These are phyloP conservation scores for Globia sparganii DNA, from an alignment of 2,888 invertebrate genomes.

Conservation along the genomic window DNA sequence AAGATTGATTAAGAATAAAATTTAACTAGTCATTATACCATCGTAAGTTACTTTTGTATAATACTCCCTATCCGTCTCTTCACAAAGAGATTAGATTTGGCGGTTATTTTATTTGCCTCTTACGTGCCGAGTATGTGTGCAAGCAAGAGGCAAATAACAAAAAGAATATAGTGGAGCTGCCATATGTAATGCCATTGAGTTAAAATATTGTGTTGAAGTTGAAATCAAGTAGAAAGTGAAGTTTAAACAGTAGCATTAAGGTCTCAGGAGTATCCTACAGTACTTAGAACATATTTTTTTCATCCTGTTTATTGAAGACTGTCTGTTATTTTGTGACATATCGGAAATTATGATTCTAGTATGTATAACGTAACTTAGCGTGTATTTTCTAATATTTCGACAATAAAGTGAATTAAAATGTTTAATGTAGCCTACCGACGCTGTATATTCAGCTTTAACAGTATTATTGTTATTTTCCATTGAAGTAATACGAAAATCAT, in stretches of 20 bases:
- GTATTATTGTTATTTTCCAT: conserved; percentile 11
- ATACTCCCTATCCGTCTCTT: conserved; percentile 35
- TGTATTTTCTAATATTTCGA: conserved; percentile 60
- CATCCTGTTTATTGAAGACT: conserved; percentile 53
- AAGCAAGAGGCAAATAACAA: background rate
- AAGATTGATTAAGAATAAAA: conserved; percentile 56
- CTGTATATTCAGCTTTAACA: conserved; percentile 60
- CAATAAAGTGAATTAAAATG: conserved; percentile 63
- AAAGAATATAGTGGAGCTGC: background rate
- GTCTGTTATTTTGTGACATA: conserved; percentile 58
- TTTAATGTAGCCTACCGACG: conserved; percentile 40
- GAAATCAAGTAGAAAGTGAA: conserved; percentile 43
- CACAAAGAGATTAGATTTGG: conserved; percentile 10
- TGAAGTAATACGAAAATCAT: conserved; percentile 6
- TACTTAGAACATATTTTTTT: conserved; percentile 52
- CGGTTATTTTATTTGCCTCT: conserved; percentile 3
- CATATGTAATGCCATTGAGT: conserved; percentile 1
- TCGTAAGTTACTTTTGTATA: conserved; percentile 45
- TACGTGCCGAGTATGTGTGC: background rate
- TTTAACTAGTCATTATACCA: conserved; percentile 62
- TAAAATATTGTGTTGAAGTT: conserved; percentile 28
- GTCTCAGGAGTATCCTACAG: conserved; percentile 33
- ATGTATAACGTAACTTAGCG: conserved; percentile 39
- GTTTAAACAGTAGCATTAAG: conserved; percentile 31
- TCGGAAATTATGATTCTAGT: conserved; percentile 40